Evolutionary conservation across 2,888 invertebrate species (phyloP), one percentile per base, ranked within the genome.

Genomic region (Linyphia triangularis): DNA sequence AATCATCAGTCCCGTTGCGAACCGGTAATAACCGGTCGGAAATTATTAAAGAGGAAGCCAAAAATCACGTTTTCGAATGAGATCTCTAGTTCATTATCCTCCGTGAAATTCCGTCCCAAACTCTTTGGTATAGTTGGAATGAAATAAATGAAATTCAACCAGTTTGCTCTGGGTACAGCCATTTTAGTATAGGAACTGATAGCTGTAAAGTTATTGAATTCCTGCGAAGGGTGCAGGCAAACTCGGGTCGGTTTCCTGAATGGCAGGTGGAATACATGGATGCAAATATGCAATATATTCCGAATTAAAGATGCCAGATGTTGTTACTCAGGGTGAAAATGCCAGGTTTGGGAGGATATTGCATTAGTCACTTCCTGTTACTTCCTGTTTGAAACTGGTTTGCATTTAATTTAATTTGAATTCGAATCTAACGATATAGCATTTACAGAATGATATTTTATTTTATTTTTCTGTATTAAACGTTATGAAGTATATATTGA

Each of bases 21-120:
- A 77, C 77, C 75, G 75, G 84, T 77, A 67, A 77, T 85, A 69
- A 67, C 75, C 26, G 75, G 59, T 83, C 57, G 33, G 43, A 22
- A 57, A 67, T 59, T 59, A 67, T 85, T 85, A 85, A 63, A 67
- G 67, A 77, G 77, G 84, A 69, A 75, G 51, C 73, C 43, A 83
- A 83, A 85, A 85, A 85, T 75, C 75, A 51, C 65, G 75, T 69
- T 72, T 67, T 51, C 40, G 26, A 67, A 57, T 59, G 67, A 28
- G 26, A 75, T 69, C 33, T 59, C 26, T 26, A 57, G 67, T 75
- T 69, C 77, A 77, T 85, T 85, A 77, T 51, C 51, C 10, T 22
- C 10, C 16, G 5, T 24, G 28, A 22, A 59, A n/a, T 57, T 19
- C 43, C 16, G 61, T 73, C 16, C 22, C 61, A 40, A 63, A 77